Evolutionary conservation across 2,113 vertebrate species (phyloP), one percentile per base, ranked within the genome.

Genomic region (Barnardius zonarius): DNA sequence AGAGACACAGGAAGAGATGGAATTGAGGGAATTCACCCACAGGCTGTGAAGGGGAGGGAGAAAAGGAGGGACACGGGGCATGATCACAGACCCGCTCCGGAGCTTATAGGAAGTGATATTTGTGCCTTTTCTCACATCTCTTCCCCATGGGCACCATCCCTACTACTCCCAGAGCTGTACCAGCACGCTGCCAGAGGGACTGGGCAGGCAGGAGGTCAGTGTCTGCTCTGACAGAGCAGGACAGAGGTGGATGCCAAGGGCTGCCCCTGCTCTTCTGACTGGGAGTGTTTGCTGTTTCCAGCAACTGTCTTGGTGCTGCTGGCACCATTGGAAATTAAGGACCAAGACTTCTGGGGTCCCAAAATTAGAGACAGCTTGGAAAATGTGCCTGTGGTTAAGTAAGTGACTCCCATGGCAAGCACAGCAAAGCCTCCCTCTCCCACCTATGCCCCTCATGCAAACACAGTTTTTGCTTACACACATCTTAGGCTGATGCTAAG

Each of bases 51-150:
- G 3, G 2, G 10, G 25, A 33, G 7, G 22, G 28, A 66, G 24
- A 6, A 28, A 37, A 55, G 51, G 18, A 22, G 8, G 41, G 20
- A 18, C 33, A 5, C 0, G 0, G 19, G 49, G n/a, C 39, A 17
- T 0, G 1, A 14, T 15, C 49, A 15, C 48, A 55, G 62, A 14
- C 7, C 37, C 9, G 74, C 70, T 44, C 74, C 4, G 5, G 85
- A 81, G 9, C 51, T 27, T 19, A 1, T 0, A 2, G 48, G 1
- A 1, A 61, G 48, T 0, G 3, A 37, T 22, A 18, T 17, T 48
- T 2, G 7, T 4, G 2, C 68, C 61, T 41, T 1, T 0, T 2
- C 11, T 31, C 31, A 3, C 8, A 2, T 6, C 9, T 13, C 75
- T 15, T 35, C 48, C 43, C 5, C 14, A 3, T 0, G 1, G 46